Evolutionary conservation across 2,888 invertebrate genomes (phyloP).

Genomic region (Euzetes globulus): DNA sequence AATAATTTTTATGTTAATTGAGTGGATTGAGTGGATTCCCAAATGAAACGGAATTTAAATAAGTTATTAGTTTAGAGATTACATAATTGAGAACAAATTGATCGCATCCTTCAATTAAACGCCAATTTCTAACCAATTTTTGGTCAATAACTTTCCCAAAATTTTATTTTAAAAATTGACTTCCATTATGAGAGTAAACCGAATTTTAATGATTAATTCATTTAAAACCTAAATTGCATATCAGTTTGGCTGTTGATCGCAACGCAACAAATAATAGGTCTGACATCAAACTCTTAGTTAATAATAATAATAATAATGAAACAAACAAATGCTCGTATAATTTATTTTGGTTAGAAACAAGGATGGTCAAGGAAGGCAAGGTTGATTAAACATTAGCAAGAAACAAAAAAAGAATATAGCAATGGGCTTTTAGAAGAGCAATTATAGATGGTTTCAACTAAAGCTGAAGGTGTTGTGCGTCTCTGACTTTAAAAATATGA

Average conservation of each 20-base stretch:
- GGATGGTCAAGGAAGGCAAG: not conserved
- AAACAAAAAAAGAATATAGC: too few species aligned
- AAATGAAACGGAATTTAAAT: too few species aligned
- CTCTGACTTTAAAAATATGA: too few species aligned
- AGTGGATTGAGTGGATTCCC: too few species aligned
- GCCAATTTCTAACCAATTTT: not conserved
- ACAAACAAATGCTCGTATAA: constrained; percentile 1
- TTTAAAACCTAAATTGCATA: not conserved
- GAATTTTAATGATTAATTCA: not conserved
- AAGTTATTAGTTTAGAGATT: too few species aligned
- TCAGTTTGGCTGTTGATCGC: not conserved
- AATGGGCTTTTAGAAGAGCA: too few species aligned
- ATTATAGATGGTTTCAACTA: too few species aligned
- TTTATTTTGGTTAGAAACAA: not conserved
- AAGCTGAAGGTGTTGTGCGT: too few species aligned
- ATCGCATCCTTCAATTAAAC: not conserved
- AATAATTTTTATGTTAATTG: too few species aligned
- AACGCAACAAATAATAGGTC: not conserved
- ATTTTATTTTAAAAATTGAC: not conserved
- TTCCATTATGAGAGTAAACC: not conserved
- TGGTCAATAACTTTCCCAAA: not conserved
- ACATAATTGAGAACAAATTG: not conserved
- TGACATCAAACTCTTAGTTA: not conserved
- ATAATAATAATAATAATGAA: not conserved
- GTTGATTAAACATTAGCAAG: not conserved